phyloP scores from a whole-genome alignment of 2,113 vertebrate genomes.

The human (Homo sapiens) region GRCh38 chr11:45753501-45754000 shows the following conservation, averaged over 20 bases:
- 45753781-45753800: fast-evolving
- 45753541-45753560: not conserved
- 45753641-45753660: not conserved
- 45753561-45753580: fast-evolving
- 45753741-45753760: not conserved
- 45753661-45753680: not conserved
- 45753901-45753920: not conserved
- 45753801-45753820: fast-evolving
- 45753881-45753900: not conserved
- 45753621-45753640: too few relatives aligned
- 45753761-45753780: not conserved
- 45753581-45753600: not conserved
- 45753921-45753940: not conserved
- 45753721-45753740: not conserved
- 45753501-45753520: not conserved
- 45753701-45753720: not conserved
- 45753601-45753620: not conserved
- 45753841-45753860: not conserved
- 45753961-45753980: not conserved
- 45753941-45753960: not conserved
- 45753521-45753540: not conserved
- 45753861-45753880: not conserved
- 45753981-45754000: not conserved
- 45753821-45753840: not conserved
- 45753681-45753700: not conserved